Percentiles rank a stretch among this genome's conserved stretches.
phyloP scores from a whole-genome alignment of 2,113 vertebrate genomes.

The Pluvianellus socialis region DNA sequence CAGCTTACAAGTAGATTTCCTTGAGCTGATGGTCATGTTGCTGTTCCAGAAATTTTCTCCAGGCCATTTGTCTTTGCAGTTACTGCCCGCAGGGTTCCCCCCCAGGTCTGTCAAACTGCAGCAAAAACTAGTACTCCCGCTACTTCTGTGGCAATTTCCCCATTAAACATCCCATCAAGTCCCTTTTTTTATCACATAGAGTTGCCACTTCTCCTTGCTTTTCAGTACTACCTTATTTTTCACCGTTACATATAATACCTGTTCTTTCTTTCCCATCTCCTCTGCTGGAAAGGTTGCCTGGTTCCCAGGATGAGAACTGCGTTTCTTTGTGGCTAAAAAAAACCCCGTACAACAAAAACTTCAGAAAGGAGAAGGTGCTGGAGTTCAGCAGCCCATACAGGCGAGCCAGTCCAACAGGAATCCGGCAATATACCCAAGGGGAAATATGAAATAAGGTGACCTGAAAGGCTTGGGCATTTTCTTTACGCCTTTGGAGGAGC shows the following conservation, averaged over 20 bases:
- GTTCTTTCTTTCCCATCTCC: background rate
- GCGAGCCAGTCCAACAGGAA: background rate
- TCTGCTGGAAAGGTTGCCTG: background rate
- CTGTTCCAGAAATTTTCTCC: background rate
- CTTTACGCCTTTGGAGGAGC: background rate
- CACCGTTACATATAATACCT: background rate
- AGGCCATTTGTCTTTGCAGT: background rate
- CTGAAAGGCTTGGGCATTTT: conserved; percentile 31
- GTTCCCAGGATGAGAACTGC: background rate
- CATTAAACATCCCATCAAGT: background rate
- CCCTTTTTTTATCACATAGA: background rate
- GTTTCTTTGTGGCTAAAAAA: conserved; percentile 11
- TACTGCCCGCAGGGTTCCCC: background rate
- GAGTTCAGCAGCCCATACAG: conserved; percentile 1
- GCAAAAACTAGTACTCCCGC: background rate
- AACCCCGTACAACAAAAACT: background rate
- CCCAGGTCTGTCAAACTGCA: background rate
- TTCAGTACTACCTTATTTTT: background rate
- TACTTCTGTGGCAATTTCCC: background rate
- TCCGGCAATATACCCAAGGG: background rate
- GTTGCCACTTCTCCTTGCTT: background rate
- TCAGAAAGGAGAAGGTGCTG: conserved; percentile 10
- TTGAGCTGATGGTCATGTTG: background rate
- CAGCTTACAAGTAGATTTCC: background rate
- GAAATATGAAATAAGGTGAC: conserved; percentile 15